Evolutionary conservation across 2,888 invertebrate species (phyloP).

Genomic region (Pseudococcus longispinus): DNA sequence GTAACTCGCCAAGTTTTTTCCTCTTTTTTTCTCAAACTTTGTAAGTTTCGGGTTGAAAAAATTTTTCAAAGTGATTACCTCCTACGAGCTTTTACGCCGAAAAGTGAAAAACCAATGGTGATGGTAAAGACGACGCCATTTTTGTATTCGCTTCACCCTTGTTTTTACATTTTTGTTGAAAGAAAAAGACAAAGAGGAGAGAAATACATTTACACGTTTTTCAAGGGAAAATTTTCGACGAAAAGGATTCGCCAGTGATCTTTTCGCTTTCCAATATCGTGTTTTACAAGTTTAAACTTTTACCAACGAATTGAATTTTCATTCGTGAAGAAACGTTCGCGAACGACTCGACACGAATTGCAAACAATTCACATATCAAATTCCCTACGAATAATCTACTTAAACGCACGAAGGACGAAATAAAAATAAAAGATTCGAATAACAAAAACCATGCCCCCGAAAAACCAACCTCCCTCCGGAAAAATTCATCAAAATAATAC

Average conservation of each 20-base stretch:
- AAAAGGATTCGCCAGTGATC: background rate
- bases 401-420: background rate
- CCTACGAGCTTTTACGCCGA: slow-evolving; percentile 1
- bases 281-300: no score
- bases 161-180: background rate
- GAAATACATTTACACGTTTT: background rate
- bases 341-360: background rate
- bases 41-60: background rate
- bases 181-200: background rate
- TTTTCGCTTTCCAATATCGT: no score
- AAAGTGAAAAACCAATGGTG: background rate
- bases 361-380: background rate
- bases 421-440: no score
- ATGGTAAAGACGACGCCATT: background rate
- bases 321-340: no score
- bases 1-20: background rate
- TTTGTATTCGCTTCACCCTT: background rate
- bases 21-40: background rate
- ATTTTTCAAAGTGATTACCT: background rate
- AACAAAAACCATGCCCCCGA: no score
- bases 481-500: background rate
- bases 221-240: background rate
- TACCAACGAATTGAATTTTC: no score
- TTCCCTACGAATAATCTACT: background rate
- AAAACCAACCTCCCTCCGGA: background rate